Evolutionary conservation across 2,797 vertebrate genomes (phyloP), one percentile per base, ranked within the genome.

Genomic region (Okamejei kenojei): DNA sequence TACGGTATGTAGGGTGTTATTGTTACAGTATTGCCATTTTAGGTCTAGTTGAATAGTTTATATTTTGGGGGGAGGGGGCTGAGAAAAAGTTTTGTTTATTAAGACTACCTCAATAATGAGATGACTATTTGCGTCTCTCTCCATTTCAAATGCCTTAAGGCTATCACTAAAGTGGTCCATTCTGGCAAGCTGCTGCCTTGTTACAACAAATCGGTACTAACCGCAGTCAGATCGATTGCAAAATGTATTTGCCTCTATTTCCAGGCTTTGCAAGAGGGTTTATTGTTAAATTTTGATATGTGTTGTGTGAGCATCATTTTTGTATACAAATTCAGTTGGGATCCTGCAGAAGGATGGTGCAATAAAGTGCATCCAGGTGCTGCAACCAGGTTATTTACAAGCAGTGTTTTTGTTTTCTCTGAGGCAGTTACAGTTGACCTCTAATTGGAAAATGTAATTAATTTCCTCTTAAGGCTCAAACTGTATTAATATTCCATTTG

Each of bases 81-180:
- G 95, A 97, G 94, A 96, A 96, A 96, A 97, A 95, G 95, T 93
- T 95, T 96, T 95, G 97, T 97, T 95, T 94, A 95, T 94, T 94
- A 97, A 98, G 97, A 99, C 98, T 99, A 99, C 98, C 99, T 99
- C 99, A 98, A 96, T 97, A 97, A 97, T 96, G 97, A 96, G 95
- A 95, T 95, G 95, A 96, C 97, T 96, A 95, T 93, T 95, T 96
- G 96, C 35, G n/a, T 96, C 95, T 95, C 96, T 95, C 96, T 95
- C 73, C 95, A 96, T 96, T 96, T 95, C 94, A 95, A 95, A 96
- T 92, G 90, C 90, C 90, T 92, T 92, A 92, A 92, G 90, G 90
- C 90, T 92, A 35, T 92, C 90, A 76, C 45, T 76, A 76, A 73
- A 92, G 84, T 35, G 84, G 84, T 88, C 84, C 84, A 74, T 76